These are phyloP conservation scores for Grammomys surdaster DNA, from an alignment of 2,113 vertebrate species.

Conservation along the genomic window DNA sequence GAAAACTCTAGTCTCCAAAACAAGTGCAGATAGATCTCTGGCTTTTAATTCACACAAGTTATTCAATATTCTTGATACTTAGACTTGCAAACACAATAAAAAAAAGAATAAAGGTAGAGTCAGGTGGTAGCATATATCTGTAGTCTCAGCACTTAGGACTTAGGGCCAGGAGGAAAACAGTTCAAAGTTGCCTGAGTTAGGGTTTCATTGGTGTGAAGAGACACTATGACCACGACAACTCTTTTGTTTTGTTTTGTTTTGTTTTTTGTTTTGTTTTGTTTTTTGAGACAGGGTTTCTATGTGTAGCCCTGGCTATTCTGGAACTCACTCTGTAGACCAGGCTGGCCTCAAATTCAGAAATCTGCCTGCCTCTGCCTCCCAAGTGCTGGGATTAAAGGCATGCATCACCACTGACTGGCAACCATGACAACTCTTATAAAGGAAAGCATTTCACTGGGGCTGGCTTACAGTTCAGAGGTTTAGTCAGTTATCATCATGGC, in stretches of 20 bases:
- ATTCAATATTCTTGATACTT: slow-evolving; percentile 25
- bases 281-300: too few species aligned
- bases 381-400: too few species aligned
- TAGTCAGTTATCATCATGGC: not conserved
- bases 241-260: not conserved
- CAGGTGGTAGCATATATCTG: not conserved
- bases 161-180: too few species aligned
- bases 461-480: not conserved
- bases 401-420: too few species aligned
- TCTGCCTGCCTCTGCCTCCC: too few species aligned
- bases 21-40: not conserved
- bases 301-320: too few species aligned
- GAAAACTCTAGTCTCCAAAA: slow-evolving; percentile 16
- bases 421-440: not conserved
- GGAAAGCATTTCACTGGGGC: not conserved
- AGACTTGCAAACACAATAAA: slow-evolving; percentile 14
- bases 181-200: not conserved
- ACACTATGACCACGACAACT: not conserved
- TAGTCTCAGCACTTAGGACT: not conserved
- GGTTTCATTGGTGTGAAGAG: not conserved
- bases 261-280: too few species aligned
- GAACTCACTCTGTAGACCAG: too few species aligned
- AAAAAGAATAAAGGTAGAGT: slow-evolving; percentile 38
- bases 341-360: too few species aligned
- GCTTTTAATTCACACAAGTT: not conserved